Percentiles rank a stretch among this genome's conserved stretches.
Evolutionary conservation across 2,888 invertebrate genomes (phyloP).

Genomic region (Acleris cristana): DNA sequence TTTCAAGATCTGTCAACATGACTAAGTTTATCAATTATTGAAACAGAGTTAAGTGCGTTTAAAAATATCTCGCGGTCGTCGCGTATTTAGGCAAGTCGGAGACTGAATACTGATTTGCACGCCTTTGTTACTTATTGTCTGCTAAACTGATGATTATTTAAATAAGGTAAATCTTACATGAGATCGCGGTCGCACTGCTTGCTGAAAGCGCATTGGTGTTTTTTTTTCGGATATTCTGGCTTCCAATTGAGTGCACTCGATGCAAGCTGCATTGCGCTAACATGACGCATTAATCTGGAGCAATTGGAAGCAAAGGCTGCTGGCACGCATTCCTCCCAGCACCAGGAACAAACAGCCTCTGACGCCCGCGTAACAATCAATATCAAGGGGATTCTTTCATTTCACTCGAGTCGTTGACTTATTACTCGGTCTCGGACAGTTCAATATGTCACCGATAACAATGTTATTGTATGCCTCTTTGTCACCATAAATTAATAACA

Average conservation of each 20-base stretch:
- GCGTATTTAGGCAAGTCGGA: too few species aligned
- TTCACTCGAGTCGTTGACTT: constrained; percentile 69
- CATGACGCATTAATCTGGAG: constrained; percentile 33
- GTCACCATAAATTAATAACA: constrained; percentile 53
- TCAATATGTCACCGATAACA: constrained; percentile 69
- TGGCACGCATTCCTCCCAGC: constrained; percentile 20
- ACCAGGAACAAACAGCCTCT: constrained; percentile 40
- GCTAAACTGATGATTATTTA: too few species aligned
- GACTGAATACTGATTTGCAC: too few species aligned
- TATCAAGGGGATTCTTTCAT: constrained; percentile 63
- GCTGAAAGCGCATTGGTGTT: neutral
- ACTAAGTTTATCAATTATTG: constrained; percentile 28
- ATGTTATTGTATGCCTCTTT: constrained; percentile 59
- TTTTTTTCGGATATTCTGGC: neutral
- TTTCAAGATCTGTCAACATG: constrained; percentile 50
- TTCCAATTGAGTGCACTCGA: constrained; percentile 21
- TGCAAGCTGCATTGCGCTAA: constrained; percentile 27
- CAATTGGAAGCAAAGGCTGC: constrained; percentile 24
- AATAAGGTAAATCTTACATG: neutral
- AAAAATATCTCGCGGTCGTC: neutral
- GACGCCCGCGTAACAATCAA: constrained; percentile 48
- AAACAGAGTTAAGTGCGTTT: constrained; percentile 4
- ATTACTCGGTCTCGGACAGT: constrained; percentile 63
- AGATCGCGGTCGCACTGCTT: neutral
- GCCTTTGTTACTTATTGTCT: too few species aligned